Conservation (phyloP, 2,888 invertebrate species). For the Encarsia formosa region DNA sequence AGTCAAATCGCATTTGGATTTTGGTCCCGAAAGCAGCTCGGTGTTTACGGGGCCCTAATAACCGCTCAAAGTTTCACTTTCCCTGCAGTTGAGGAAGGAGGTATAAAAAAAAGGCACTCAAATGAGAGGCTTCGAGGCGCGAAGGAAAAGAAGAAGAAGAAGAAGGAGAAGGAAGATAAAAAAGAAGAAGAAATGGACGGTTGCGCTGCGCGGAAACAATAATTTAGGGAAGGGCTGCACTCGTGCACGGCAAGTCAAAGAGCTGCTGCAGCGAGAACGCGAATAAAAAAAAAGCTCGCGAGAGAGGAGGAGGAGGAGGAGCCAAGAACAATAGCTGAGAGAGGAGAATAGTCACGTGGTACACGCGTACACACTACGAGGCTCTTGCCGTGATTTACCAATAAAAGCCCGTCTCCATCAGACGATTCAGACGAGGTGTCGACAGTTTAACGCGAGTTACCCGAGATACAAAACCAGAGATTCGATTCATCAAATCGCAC, state of each 20-base stretch:
- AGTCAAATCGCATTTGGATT: no score
- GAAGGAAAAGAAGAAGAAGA: conserved; percentile 2
- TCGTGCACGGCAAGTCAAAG: conserved; percentile 1
- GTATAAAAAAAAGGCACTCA: background rate
- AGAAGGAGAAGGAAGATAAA: background rate
- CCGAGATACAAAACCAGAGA: background rate
- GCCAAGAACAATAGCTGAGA: background rate
- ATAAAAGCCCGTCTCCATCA: conserved; percentile 32
- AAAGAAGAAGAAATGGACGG: no score
- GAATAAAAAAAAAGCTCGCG: conserved; percentile 20
- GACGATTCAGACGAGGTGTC: no score
- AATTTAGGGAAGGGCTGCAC: conserved; percentile 32
- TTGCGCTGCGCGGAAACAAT: conserved; percentile 30
- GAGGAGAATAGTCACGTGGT: no score
- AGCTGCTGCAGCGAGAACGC: background rate
- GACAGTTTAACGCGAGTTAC: no score
- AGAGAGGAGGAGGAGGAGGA: conserved; percentile 14
- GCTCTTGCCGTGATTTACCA: conserved; percentile 37
- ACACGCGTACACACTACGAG: no score
- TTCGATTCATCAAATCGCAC: background rate
- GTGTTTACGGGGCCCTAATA: no score
- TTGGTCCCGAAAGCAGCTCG: no score
- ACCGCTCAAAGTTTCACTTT: conserved; percentile 12
- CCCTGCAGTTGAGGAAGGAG: conserved; percentile 1
- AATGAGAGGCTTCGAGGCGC: conserved; percentile 23